Evolutionary conservation across 2,888 invertebrate genomes (phyloP).

Genomic region (Pseudococcus jackbeardsleyi): DNA sequence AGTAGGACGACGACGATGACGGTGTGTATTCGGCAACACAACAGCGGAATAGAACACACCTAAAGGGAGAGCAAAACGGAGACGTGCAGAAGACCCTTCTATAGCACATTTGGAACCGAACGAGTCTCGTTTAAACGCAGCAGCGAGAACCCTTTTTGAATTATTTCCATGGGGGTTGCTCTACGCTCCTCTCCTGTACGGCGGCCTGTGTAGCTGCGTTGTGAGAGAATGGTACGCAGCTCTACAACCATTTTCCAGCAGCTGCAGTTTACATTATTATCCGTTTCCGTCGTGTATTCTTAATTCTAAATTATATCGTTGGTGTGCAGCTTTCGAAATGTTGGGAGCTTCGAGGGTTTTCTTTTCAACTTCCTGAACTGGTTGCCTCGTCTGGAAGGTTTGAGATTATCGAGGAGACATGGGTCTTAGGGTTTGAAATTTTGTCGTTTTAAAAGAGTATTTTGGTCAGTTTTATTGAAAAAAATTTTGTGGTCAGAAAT

Average conservation of each 20-base stretch:
- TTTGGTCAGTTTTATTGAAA: too few relatives aligned
- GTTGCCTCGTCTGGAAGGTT: background rate
- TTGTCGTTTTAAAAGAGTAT: too few relatives aligned
- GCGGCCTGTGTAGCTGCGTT: background rate
- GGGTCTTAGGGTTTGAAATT: too few relatives aligned
- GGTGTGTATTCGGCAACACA: background rate
- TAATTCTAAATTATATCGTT: conserved; percentile 18
- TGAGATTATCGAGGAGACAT: background rate
- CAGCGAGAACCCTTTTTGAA: conserved; percentile 63
- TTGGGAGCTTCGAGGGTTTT: background rate
- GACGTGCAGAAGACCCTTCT: conserved; percentile 54
- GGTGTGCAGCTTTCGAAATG: background rate
- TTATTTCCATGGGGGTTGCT: conserved; percentile 62
- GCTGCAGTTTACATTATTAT: conserved; percentile 64
- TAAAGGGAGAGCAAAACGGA: background rate
- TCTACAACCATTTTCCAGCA: conserved; percentile 61
- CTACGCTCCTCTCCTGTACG: background rate
- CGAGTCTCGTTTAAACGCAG: conserved; percentile 35
- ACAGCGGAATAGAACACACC: background rate
- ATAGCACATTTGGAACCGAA: conserved; percentile 2
- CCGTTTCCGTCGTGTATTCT: conserved; percentile 62
- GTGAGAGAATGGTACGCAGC: conserved; percentile 27
- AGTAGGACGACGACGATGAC: background rate
- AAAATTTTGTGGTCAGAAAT: too few relatives aligned
- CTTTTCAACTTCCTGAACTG: background rate